These are phyloP conservation scores for Actinernus sp. DNA, from an alignment of 92 coral and sea anemone genomes.

Conservation along the genomic window DNA sequence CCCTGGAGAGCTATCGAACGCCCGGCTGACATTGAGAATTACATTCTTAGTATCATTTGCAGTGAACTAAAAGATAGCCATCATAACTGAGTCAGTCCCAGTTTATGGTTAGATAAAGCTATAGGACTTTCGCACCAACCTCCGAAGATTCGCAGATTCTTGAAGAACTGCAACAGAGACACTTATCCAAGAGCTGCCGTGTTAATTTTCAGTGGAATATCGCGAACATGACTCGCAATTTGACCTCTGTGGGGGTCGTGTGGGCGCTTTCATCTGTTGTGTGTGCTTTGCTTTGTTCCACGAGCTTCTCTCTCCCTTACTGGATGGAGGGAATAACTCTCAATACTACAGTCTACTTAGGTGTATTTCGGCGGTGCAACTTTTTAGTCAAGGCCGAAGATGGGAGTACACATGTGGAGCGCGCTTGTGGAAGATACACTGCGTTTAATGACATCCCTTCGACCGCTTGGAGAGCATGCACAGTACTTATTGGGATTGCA, in stretches of 20 bases:
- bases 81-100: too few species aligned
- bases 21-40: too few species aligned
- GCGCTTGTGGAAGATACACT: constrained; percentile 86
- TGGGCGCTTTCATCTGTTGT: constrained; percentile 80
- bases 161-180: background rate
- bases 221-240: constrained; percentile 7
- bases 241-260: constrained; percentile 71
- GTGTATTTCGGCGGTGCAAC: constrained; percentile 95
- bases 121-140: too few species aligned
- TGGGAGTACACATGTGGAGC: constrained; percentile 61
- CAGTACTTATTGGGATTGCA: constrained; percentile 87
- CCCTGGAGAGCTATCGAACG: too few species aligned
- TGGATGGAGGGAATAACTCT: constrained; percentile 87
- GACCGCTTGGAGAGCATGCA: constrained; percentile 86
- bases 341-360: constrained; percentile 84
- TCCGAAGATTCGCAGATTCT: too few species aligned
- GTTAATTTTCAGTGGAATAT: background rate
- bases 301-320: constrained; percentile 89
- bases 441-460: constrained; percentile 93
- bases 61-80: too few species aligned
- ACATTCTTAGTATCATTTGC: too few species aligned
- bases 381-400: constrained; percentile 67
- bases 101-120: too few species aligned
- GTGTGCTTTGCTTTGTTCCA: constrained; percentile 72
- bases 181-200: background rate